These are phyloP conservation scores for Xestia c-nigrum DNA, from an alignment of 2,888 invertebrate species.

Conservation along the genomic window DNA sequence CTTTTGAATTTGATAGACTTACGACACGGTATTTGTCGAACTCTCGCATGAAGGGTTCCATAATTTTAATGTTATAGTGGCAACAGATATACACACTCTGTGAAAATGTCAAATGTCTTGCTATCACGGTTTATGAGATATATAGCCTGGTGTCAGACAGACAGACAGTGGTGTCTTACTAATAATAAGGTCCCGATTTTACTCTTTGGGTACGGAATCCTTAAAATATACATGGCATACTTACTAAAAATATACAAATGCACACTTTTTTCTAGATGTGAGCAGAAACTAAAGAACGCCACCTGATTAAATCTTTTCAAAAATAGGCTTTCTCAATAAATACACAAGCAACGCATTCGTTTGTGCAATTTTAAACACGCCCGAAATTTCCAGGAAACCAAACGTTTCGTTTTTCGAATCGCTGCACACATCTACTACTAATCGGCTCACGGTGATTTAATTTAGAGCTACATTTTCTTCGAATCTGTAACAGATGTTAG, in stretches of 20 bases:
- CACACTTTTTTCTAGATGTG: not conserved
- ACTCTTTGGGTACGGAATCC: too few species aligned
- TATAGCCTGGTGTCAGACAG: too few species aligned
- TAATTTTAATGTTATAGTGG: too few species aligned
- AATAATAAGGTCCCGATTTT: too few species aligned
- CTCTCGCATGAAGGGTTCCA: too few species aligned
- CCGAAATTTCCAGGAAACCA: not conserved
- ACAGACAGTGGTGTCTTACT: too few species aligned
- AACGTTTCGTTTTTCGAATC: too few species aligned
- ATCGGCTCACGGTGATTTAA: slow-evolving; percentile 64
- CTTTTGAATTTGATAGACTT: not conserved
- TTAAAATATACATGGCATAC: too few species aligned
- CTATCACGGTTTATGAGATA: too few species aligned
- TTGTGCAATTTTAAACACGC: not conserved
- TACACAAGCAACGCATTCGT: not conserved
- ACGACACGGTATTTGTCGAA: not conserved
- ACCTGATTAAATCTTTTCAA: not conserved
- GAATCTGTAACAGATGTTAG: slow-evolving; percentile 68
- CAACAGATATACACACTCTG: too few species aligned
- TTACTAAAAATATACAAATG: not conserved
- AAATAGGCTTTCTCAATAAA: not conserved
- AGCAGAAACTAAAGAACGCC: not conserved
- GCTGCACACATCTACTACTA: slow-evolving; percentile 32
- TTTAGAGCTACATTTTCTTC: slow-evolving; percentile 65
- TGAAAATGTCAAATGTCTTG: too few species aligned